Base-by-base conservation (phyloP, 2,797 vertebrate genomes). In the Danio jaintianensis region DNA sequence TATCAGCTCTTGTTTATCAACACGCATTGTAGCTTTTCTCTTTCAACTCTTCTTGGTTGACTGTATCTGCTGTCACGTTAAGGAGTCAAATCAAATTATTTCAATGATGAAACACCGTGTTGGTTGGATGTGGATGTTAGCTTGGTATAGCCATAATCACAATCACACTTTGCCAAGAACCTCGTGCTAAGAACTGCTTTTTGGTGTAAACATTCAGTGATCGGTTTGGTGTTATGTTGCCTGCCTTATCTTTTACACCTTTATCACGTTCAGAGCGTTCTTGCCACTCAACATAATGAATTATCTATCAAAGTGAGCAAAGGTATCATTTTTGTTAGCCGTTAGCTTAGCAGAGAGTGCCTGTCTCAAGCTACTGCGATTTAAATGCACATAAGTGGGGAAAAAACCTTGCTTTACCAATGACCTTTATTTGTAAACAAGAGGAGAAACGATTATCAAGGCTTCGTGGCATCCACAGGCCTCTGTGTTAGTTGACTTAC, bases 131-230 rank as follows among this genome's bases (percentile, higher is more conserved):
- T 64, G 18, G n/a, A 40, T 76, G 74, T 64, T 83, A 67, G 74
- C 38, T 56, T 64, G 69, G 50, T 78, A 48, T 66, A 20, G 53
- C 75, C 50, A 82, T 42, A 64, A 76, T 69, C 59, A 77, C 55
- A 79, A 69, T 72, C 61, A 40, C 29, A 73, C 68, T 67, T 13
- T 70, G 71, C 18, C 43, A 38, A 63, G 62, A 77, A 80, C 84
- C 84, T 85, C 81, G 84, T 85, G 84, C 61, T 81, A 69, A 64
- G 68, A 61, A 18, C 69, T 83, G 64, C 22, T 75, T 82, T 76
- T 75, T 29, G 55, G 52, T 83, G 79, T 83, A 83, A 82, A 81
- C 84, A 82, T 73, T 76, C 58, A 42, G 42, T 76, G 71, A 61
- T 81, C 58, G 75, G 4, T 29, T 15, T 67, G 8, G 15, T 68